Evolutionary conservation across 2,113 vertebrate genomes (phyloP), one percentile per base, ranked within the genome.

Genomic region (Sceloporus undulatus): DNA sequence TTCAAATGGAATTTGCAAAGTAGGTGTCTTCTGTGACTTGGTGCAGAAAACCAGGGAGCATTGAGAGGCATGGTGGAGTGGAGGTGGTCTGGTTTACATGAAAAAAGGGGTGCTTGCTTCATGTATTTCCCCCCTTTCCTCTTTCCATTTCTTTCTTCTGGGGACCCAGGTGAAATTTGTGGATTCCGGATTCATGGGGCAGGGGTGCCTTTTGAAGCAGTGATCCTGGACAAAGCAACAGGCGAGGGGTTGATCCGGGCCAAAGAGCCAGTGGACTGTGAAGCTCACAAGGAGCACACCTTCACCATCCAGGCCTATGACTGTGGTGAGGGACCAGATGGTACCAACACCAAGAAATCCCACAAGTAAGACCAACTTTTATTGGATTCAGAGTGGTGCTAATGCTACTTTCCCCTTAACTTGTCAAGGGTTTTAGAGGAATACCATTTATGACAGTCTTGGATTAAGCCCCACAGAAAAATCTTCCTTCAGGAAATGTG

Each of bases 231-330:
- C 94, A 98, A 98, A 91, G 98, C 98, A 11, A 99, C 98, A 0
- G 99, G 99, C 0, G 99, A 99, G 91, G 99, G 99, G 27, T 96
- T 99, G 93, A 98, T 99, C 87, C 98, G 98, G 48, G 98, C 99
- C 85, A 99, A 99, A 92, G 98, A 98, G 85, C 98, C 98, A 0
- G 97, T 99, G 96, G 99, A 99, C 92, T 99, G 99, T 1, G 99
- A 99, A 93, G 98, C 98, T 27, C 98, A 99, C 91, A 98, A 98
- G 87, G 99, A 99, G 77, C 98, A 99, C 95, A 99, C 98, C 19
- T 99, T 99, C 92, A 99, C 98, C 93, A 99, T 99, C 95, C 99
- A 99, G 95, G 99, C 99, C 79, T 99, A 99, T 0, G 99, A 99
- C 95, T 99, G 99, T 0, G 99, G 99, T 86, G 99, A 99, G 95